A percentile compares a stretch with the other conserved stretches of the same genome.
Evolutionary conservation across 2,113 vertebrate species (phyloP).

Genomic region (Clupea harengus): DNA sequence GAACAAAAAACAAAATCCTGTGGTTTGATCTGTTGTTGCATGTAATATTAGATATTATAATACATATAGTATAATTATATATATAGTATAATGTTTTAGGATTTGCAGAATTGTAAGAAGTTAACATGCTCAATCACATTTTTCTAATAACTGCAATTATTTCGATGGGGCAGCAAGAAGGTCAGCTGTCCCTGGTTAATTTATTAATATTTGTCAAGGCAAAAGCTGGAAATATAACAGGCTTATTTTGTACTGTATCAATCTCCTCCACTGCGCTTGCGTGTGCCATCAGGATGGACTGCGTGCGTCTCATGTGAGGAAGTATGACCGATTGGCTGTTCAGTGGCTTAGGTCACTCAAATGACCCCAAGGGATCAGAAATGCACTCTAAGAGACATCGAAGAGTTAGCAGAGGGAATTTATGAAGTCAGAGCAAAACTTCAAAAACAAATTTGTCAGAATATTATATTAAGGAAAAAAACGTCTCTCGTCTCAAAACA

Average conservation of each 20-base stretch:
- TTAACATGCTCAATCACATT: not conserved
- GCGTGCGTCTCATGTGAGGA: conserved; percentile 1
- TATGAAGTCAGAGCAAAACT: not conserved
- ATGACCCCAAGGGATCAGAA: conserved; percentile 21
- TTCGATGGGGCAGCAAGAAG: not conserved
- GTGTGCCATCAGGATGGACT: not conserved
- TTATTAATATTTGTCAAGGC: not conserved
- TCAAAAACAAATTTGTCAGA: not conserved
- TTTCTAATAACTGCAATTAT: not conserved
- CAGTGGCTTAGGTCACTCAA: conserved; percentile 8
- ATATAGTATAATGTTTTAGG: too few relatives aligned
- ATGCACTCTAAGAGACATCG: not conserved
- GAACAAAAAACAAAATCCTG: not conserved
- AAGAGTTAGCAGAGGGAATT: not conserved
- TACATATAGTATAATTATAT: not conserved
- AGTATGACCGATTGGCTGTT: conserved; percentile 17
- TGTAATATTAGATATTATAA: not conserved
- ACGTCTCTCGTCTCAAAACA: not conserved
- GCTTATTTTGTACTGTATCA: conserved; percentile 14
- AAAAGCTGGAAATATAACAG: conserved; percentile 1
- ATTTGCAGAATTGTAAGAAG: not conserved
- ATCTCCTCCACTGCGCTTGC: conserved; percentile 37
- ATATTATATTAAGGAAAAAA: not conserved
- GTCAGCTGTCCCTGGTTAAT: not conserved
- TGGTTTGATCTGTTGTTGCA: not conserved